Percentiles rank a stretch among this genome's conserved stretches.
phyloP scores from a whole-genome alignment of 92 coral and sea anemone species.

The Pocillopora meandrina region DNA sequence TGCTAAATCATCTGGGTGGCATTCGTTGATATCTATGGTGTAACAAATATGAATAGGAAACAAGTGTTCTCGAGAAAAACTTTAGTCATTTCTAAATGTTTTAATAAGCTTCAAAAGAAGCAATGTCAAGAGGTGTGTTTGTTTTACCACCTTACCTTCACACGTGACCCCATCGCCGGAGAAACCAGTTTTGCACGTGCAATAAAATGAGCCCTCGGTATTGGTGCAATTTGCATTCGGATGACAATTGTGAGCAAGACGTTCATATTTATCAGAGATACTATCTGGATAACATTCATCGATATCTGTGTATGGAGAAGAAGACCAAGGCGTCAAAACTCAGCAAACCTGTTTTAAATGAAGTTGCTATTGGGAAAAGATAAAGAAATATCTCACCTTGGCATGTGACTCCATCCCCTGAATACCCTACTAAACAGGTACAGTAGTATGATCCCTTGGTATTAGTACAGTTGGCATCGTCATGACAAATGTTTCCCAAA shows the following conservation, averaged over 20 bases:
- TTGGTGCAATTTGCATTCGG: constrained; percentile 84
- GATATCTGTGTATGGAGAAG: constrained; percentile 11
- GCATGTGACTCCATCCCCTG: constrained; percentile 66
- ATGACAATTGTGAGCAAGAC: constrained; percentile 79
- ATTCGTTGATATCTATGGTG: constrained; percentile 56
- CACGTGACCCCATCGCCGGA: constrained; percentile 90
- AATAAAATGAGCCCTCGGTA: constrained; percentile 90
- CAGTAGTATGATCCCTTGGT: constrained; percentile 76
- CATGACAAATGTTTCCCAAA: constrained; percentile 60
- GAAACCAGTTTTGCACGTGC: constrained; percentile 87
- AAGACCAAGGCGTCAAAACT: not conserved
- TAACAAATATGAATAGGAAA: not conserved
- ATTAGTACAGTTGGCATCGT: constrained; percentile 77
- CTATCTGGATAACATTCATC: constrained; percentile 29
- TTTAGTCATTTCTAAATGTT: not conserved
- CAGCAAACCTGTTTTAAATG: no score
- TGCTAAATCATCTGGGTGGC: constrained; percentile 51
- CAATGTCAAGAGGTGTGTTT: no score
- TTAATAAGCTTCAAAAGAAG: no score
- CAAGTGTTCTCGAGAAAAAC: not conserved
- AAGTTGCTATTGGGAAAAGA: no score
- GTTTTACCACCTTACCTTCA: constrained; percentile 30
- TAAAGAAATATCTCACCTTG: no score
- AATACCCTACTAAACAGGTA: constrained; percentile 66
- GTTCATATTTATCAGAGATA: constrained; percentile 16